Evolutionary conservation across 2,888 invertebrate species (phyloP), one percentile per base, ranked within the genome.

Genomic region (Sussaba pulchella): DNA sequence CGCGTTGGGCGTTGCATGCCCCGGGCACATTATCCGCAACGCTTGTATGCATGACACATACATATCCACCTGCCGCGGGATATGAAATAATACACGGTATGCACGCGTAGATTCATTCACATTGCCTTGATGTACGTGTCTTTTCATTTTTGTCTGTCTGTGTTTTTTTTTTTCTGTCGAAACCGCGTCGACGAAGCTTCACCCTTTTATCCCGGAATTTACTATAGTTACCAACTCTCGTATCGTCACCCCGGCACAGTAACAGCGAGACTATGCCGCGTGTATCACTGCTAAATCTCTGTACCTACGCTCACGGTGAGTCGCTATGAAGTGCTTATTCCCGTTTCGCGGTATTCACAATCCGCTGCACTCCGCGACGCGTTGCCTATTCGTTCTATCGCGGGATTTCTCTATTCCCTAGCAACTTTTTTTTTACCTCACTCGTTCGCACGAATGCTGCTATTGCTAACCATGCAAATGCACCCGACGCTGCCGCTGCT

Each of bases 311-410:
- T 47, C 64, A 19, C 36, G 41, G 74, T 74, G 75, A 66, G 67
- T 80, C 77, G 81, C 76, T 82, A 78, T 73, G 79, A 83, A 84
- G 74, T 76, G 83, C 73, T 82, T 83, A 81, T 81, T 82, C 77
- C 83, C 75, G 75, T 83, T 75, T 52, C 77, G 74, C 52, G 69
- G 75, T 61, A 70, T 84, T 83, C 81, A 81, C 67, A 76, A 83
- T 71, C 75, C 50, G 75, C 31, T 84, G 84, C 82, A 77, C 82
- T 74, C 59, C 64, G 75, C 76, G 78, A 83, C 80, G 78, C 79
- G 82, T 77, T 76, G 82, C 81, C 83, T 82, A 85, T 84, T 82
- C 80, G 77, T 77, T 79, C 71, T 79, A 66, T 79, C 78, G 71
- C 74, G 52, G 67, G 67, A 59, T 57, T 67, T 73, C 50, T 76